Evolutionary conservation across 2,113 vertebrate genomes (phyloP).

Genomic region (Otis tarda): DNA sequence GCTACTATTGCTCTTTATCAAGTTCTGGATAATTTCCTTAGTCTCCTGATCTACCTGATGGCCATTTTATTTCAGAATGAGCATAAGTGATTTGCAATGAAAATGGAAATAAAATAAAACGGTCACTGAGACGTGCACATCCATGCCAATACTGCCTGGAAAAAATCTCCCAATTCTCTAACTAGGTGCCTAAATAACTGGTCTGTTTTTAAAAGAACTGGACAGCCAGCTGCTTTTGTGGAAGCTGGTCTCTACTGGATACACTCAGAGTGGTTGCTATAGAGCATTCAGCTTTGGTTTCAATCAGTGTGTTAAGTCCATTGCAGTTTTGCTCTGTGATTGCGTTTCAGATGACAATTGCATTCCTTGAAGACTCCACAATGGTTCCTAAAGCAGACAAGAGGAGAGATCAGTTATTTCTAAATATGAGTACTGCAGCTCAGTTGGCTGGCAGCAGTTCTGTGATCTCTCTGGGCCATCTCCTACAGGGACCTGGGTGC

Average conservation of each 20-base stretch:
- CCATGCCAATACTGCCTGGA: neutral
- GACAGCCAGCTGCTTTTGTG: neutral
- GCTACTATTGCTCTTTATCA: neutral
- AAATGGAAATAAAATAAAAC: constrained; percentile 7
- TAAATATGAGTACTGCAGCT: neutral
- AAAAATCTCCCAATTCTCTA: neutral
- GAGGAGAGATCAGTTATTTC: neutral
- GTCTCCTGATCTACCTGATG: neutral
- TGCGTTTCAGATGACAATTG: neutral
- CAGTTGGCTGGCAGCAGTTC: neutral
- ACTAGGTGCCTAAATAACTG: neutral
- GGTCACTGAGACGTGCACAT: neutral
- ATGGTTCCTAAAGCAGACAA: neutral
- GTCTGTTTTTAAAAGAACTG: neutral
- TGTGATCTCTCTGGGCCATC: neutral
- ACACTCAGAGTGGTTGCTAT: neutral
- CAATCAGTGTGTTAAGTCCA: neutral
- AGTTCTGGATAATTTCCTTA: constrained; percentile 37
- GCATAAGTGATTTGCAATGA: neutral
- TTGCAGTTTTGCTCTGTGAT: neutral
- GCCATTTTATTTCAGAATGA: constrained; percentile 18
- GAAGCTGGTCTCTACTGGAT: neutral
- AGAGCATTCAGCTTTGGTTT: constrained; percentile 32
- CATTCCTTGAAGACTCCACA: neutral
- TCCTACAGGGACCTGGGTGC: neutral